phyloP scores from a whole-genome alignment of 30 jellyfish, hydroid and myxozoan species.

The Cassiopea xamachana region DNA sequence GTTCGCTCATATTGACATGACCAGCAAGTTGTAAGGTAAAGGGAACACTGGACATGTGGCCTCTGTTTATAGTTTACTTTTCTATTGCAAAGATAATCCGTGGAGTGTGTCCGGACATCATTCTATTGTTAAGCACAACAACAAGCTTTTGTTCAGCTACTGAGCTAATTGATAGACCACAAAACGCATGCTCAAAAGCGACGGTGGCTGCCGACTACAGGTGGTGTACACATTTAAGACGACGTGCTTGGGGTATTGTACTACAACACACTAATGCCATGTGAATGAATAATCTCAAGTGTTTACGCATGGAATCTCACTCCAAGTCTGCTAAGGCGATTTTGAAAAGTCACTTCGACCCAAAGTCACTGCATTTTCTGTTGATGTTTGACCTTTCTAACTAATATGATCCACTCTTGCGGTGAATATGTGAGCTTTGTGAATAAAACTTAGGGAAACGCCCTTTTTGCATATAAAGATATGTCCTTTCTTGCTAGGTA shows the following conservation, averaged over 20 bases:
- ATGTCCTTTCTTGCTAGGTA: too few species aligned
- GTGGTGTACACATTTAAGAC: constrained; percentile 40
- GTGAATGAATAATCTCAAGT: not conserved
- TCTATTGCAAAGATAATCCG: constrained; percentile 44
- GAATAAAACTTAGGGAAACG: too few species aligned
- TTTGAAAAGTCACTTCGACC: not conserved
- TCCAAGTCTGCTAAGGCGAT: not conserved
- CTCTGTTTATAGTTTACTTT: constrained; percentile 31
- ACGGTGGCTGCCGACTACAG: constrained; percentile 35
- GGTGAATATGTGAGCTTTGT: too few species aligned
- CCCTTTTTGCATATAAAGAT: too few species aligned
- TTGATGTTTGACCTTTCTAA: not conserved
- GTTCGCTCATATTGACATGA: not conserved
- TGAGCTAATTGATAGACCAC: not conserved
- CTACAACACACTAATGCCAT: not conserved
- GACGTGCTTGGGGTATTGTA: not conserved
- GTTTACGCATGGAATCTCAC: not conserved
- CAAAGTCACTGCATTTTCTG: not conserved
- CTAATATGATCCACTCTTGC: too few species aligned
- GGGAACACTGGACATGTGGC: constrained; percentile 33
- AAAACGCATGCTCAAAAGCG: not conserved
- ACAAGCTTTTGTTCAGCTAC: not conserved
- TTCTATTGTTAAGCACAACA: not conserved
- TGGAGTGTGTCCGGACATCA: constrained; percentile 9
- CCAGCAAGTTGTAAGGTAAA: not conserved